These are phyloP conservation scores for Zaprionus gabonicus DNA, from an alignment of 1,140 invertebrate species.

Conservation along the genomic window DNA sequence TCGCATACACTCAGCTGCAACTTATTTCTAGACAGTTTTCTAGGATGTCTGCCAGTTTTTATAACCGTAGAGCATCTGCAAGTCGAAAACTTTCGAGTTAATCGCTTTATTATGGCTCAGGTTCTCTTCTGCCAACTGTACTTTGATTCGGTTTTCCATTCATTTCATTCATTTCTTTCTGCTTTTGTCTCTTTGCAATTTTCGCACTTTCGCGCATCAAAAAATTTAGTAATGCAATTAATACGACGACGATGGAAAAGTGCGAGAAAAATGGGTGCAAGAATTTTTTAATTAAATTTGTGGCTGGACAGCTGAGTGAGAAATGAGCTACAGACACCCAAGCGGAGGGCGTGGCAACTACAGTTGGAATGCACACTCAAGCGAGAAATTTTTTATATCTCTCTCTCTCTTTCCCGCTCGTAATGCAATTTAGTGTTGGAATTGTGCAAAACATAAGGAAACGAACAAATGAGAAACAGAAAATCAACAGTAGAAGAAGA, in stretches of 20 bases:
- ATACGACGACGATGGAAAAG: slow-evolving; percentile 45
- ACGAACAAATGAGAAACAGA: slow-evolving; percentile 16
- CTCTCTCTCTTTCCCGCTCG: slow-evolving; percentile 5
- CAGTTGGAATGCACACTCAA: slow-evolving; percentile 56
- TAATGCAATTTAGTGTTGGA: slow-evolving; percentile 76
- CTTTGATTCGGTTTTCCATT: slow-evolving; percentile 64
- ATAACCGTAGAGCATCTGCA: background rate
- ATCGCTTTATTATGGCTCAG: slow-evolving; percentile 4
- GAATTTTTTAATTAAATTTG: slow-evolving; percentile 82
- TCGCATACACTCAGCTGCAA: too few relatives aligned
- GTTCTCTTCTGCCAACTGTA: slow-evolving; percentile 45
- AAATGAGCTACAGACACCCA: slow-evolving; percentile 51
- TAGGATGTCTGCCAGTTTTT: background rate
- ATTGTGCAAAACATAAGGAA: slow-evolving; percentile 48
- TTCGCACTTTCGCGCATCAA: slow-evolving; percentile 80
- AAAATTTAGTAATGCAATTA: slow-evolving; percentile 81
- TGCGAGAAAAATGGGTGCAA: slow-evolving; percentile 70
- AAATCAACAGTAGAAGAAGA: slow-evolving; percentile 3
- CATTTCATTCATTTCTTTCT: slow-evolving; percentile 30
- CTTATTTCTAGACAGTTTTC: background rate
- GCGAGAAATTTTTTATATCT: slow-evolving; percentile 57
- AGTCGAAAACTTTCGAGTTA: background rate
- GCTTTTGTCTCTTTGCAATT: slow-evolving; percentile 70
- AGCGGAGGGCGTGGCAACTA: slow-evolving; percentile 10
- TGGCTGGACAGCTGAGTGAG: slow-evolving; percentile 77